Evolutionary conservation across 64 coral and sea anemone genomes (phyloP).

Genomic region (Pocillopora verrucosa): DNA sequence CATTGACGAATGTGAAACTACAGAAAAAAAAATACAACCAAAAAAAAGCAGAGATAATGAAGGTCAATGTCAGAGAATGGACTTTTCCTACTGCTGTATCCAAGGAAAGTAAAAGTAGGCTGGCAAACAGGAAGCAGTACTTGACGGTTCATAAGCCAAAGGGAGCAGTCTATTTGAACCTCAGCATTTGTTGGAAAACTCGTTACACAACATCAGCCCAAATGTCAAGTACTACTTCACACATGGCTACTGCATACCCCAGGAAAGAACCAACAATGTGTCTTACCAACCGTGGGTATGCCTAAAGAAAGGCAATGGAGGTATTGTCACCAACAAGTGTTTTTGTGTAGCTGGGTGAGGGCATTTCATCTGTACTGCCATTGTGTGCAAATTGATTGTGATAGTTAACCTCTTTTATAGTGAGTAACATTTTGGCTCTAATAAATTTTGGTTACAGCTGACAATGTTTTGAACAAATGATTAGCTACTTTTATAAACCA

Average conservation of each 20-base stretch:
- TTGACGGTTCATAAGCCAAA: slow-evolving; percentile 50
- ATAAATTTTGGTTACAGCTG: no score
- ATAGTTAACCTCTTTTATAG: no score
- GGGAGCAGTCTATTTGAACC: slow-evolving; percentile 28
- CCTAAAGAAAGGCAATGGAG: no score
- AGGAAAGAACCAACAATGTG: no score
- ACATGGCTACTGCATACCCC: neutral
- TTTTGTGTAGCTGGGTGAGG: no score
- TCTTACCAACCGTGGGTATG: no score
- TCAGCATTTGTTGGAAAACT: neutral
- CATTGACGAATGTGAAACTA: slow-evolving; percentile 28
- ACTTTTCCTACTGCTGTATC: slow-evolving; percentile 23
- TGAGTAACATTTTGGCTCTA: no score
- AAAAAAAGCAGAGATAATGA: slow-evolving; percentile 38
- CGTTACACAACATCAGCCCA: slow-evolving; percentile 28
- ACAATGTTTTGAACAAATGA: no score
- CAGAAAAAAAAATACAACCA: slow-evolving; percentile 17
- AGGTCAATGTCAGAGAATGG: slow-evolving; percentile 22
- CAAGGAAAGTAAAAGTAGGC: neutral
- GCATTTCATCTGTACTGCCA: no score
- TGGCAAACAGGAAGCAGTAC: slow-evolving; percentile 46
- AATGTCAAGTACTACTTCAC: slow-evolving; percentile 7
- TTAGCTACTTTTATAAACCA: no score
- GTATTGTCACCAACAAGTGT: no score
- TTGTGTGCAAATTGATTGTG: no score